Percentiles rank a stretch among this genome's conserved stretches.
Evolutionary conservation across 2,113 vertebrate genomes (phyloP).

Genomic region (Phycodurus eques): DNA sequence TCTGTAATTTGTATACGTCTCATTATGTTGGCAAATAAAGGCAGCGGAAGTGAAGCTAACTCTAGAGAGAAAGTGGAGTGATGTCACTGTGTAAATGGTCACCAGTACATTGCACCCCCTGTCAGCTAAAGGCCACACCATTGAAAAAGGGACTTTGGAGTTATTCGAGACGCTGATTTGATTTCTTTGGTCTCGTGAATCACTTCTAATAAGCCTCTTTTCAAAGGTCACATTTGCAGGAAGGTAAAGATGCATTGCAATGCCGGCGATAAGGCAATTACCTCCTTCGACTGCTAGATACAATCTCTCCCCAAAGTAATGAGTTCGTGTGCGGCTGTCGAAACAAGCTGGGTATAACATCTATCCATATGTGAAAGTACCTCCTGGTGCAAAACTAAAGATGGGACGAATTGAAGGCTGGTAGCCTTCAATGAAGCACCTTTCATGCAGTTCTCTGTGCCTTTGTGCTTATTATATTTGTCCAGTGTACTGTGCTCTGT

Average conservation of each 20-base stretch:
- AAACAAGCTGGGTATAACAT: conserved; percentile 47
- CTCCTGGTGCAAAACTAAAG: conserved; percentile 39
- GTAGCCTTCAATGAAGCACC: conserved; percentile 58
- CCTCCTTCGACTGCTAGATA: conserved; percentile 43
- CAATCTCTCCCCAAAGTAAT: conserved; percentile 46
- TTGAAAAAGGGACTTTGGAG: conserved; percentile 52
- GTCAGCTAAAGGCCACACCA: conserved; percentile 44
- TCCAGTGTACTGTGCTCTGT: conserved; percentile 74
- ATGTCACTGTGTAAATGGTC: not conserved
- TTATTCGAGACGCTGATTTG: conserved; percentile 56
- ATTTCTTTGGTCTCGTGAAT: conserved; percentile 53
- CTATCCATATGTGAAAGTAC: conserved; percentile 39
- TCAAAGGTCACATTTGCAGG: conserved; percentile 65
- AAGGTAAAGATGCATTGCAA: conserved; percentile 49
- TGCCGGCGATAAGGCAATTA: conserved; percentile 54
- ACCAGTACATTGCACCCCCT: not conserved
- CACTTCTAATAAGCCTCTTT: conserved; percentile 61
- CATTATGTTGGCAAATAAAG: not conserved
- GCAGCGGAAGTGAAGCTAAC: not conserved
- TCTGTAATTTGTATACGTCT: not conserved
- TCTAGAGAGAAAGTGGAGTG: not conserved
- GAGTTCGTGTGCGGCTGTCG: conserved; percentile 44
- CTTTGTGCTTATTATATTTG: conserved; percentile 74
- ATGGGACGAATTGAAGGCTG: conserved; percentile 45
- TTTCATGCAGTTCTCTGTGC: conserved; percentile 64